Evolutionary conservation across 2,888 invertebrate genomes (phyloP).

Genomic region (Drosophila paranaensis): DNA sequence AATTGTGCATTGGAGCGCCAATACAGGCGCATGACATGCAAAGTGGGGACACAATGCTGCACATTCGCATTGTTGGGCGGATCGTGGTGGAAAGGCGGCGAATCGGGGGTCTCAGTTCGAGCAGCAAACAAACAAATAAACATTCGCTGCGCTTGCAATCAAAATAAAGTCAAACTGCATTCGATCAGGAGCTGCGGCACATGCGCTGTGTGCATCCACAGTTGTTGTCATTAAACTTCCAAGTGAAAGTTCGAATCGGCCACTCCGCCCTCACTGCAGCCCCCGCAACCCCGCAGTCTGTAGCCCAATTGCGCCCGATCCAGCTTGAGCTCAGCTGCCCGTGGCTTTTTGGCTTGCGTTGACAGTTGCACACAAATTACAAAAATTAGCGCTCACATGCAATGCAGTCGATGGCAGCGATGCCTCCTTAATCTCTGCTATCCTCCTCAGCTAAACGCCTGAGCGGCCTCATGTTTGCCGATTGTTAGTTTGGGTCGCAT

Average conservation of each 20-base stretch:
- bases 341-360: constrained; percentile 57
- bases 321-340: constrained; percentile 29
- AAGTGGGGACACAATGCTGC: constrained; percentile 40
- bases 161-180: constrained; percentile 59
- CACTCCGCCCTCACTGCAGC: neutral
- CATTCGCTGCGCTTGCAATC: constrained; percentile 59
- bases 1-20: constrained; percentile 34
- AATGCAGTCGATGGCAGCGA: constrained; percentile 42
- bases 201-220: constrained; percentile 25
- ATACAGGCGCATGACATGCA: constrained; percentile 58
- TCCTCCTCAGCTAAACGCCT: constrained; percentile 7
- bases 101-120: constrained; percentile 29
- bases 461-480: constrained; percentile 17
- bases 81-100: constrained; percentile 11
- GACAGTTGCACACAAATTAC: constrained; percentile 74
- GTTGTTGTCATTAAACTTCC: constrained; percentile 42
- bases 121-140: constrained; percentile 48
- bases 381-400: constrained; percentile 71
- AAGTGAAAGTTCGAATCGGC: constrained; percentile 68
- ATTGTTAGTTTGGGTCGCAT: constrained; percentile 50
- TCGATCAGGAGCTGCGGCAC: constrained; percentile 38
- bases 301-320: neutral
- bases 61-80: neutral
- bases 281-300: neutral
- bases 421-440: constrained; percentile 57